Evolutionary conservation across 2,888 invertebrate species (phyloP), one percentile per base, ranked within the genome.

Genomic region (Melinaea marsaeus): DNA sequence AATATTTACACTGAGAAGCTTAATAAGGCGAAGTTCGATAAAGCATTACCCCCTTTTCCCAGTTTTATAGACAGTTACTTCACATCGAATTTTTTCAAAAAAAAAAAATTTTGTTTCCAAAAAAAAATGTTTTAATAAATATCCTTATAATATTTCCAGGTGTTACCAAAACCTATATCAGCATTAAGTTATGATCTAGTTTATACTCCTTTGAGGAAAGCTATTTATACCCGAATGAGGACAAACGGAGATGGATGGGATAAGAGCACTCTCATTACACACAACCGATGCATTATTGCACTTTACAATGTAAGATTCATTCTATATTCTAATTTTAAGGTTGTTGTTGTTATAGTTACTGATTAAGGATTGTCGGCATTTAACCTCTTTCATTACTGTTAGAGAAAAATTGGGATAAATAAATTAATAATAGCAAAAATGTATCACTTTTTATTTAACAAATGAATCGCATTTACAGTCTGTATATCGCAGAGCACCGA

Each of bases 91-190:
- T 9, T 42, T 42, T 42, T 9, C 3, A 11, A 11, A 0, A 6
- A 9, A 9, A 9, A 9, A 9, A 9, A 9, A 42, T 42, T 9
- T 9, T 2, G 2, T 42, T 9, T 11, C 32, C 11, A 51, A 32
- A 32, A 22, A 51, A 9, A 51, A 32, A 32, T 22, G 48, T 9
- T 7, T 32, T 32, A 32, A 51, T 32, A 32, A 51, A 51, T 32
- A 51, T 11, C 2, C 6, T 9, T 42, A 42, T 9, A 58, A 13
- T 13, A 58, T 46, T 7, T 61, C 51, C 72, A 94, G 89, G 94
- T 95, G 13, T 78, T 94, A 57, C 94, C 94, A 0, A 92, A 92
- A 47, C 92, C 93, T 0, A 57, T 92, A 4, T 90, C 93, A 3
- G 91, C 94, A 0, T 77, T 95, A 59, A 85, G 90, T 0, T 71